phyloP scores from a whole-genome alignment of 2,797 vertebrate genomes.

The Sebastes nivosus region DNA sequence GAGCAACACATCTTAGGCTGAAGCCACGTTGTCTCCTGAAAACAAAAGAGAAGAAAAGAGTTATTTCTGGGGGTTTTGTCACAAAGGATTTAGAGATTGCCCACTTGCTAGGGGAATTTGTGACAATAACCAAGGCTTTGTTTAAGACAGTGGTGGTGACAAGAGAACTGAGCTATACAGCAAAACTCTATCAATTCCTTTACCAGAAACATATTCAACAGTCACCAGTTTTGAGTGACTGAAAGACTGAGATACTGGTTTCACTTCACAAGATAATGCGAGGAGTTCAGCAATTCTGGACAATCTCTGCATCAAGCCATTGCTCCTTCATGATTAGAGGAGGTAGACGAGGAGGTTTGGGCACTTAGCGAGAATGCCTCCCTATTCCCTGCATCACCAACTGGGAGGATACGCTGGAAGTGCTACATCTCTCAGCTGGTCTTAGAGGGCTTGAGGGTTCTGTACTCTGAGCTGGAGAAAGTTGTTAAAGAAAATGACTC shows the following conservation, averaged over 20 bases:
- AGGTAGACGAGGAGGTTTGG: not conserved
- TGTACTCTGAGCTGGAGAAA: slow-evolving; percentile 1
- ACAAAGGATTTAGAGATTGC: not conserved
- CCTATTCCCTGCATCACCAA: not conserved
- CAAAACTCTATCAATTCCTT: not conserved
- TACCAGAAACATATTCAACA: not conserved
- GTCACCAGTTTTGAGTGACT: not conserved
- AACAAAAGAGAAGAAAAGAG: not conserved
- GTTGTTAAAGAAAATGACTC: not conserved
- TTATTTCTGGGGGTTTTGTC: not conserved
- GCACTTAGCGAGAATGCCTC: not conserved
- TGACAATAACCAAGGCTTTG: not conserved
- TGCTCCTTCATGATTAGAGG: not conserved
- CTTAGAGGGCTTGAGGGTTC: not conserved
- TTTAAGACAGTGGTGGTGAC: not conserved
- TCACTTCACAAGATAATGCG: not conserved
- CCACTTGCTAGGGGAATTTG: not conserved
- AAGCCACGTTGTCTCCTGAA: not conserved
- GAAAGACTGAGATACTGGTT: not conserved
- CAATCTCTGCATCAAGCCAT: not conserved
- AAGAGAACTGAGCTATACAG: not conserved
- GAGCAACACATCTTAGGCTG: not conserved
- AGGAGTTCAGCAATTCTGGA: not conserved
- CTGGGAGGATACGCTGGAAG: not conserved
- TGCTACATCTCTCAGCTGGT: not conserved